These are phyloP conservation scores for Caenorhabditis brenneri DNA, from an alignment of 1,140 invertebrate genomes.

Conservation along the genomic window DNA sequence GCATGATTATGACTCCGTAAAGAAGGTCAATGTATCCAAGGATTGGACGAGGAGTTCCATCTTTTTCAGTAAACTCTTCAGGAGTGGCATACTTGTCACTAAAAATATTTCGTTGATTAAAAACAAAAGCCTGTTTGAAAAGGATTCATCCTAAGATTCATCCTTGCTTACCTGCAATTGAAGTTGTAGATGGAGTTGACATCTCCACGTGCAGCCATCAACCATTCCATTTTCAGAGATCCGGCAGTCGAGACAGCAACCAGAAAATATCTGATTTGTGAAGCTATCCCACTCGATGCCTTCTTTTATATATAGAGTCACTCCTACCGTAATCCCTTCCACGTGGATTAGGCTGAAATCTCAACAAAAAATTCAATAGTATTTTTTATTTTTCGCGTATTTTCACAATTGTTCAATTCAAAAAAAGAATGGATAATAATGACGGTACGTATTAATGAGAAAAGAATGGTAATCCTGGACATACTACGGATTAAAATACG, in stretches of 20 bases:
- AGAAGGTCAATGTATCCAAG: neutral
- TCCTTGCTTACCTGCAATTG: neutral
- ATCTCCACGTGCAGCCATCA: neutral
- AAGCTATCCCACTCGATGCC: neutral
- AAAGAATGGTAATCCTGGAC: no score
- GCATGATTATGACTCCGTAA: neutral
- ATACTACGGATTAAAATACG: no score
- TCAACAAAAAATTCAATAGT: no score
- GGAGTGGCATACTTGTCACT: conserved; percentile 7
- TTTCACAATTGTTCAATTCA: no score
- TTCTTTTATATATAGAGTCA: no score
- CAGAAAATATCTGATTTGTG: neutral
- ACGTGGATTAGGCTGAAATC: no score
- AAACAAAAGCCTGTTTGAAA: neutral
- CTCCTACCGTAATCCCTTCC: no score
- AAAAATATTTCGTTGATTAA: neutral
- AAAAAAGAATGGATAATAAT: no score
- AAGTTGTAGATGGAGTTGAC: neutral
- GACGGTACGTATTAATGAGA: no score
- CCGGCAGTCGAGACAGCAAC: no score
- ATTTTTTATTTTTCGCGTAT: no score
- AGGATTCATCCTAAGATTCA: neutral
- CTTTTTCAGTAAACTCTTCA: neutral
- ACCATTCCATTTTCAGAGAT: neutral
- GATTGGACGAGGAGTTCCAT: neutral